Conservation (phyloP, 2,888 invertebrate species). For the Parnassius apollo region DNA sequence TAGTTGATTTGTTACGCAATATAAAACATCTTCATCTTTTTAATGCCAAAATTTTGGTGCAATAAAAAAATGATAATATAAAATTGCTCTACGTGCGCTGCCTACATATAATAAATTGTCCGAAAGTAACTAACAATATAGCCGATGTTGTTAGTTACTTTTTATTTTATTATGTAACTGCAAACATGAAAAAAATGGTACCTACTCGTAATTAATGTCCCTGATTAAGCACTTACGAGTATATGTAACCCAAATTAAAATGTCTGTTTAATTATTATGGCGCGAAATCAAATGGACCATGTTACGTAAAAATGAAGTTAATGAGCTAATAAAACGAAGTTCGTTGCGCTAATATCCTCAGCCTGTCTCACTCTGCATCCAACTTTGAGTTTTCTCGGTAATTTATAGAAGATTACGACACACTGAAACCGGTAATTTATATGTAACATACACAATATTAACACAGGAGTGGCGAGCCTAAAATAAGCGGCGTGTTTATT, state of each 20-base stretch:
- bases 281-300: not conserved
- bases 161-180: no score
- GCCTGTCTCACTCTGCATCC: constrained; percentile 41
- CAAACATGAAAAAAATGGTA: no score
- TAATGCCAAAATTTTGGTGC: no score
- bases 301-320: constrained; percentile 14
- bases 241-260: not conserved
- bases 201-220: no score
- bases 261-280: not conserved
- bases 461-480: not conserved
- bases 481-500: not conserved
- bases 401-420: constrained; percentile 36
- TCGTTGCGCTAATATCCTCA: constrained; percentile 45
- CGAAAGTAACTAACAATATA: no score
- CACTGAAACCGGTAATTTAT: constrained; percentile 17
- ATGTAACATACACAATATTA: constrained; percentile 14
- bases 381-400: constrained; percentile 47
- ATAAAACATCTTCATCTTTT: no score
- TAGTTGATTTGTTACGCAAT: no score
- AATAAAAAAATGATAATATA: no score
- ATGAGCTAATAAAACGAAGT: constrained; percentile 5
- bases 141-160: no score
- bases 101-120: no score
- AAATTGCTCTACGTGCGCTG: no score
- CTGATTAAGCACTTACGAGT: no score